Evolutionary conservation across 1,140 invertebrate genomes (phyloP), one percentile per base, ranked within the genome.

Genomic region (Formica selysi): DNA sequence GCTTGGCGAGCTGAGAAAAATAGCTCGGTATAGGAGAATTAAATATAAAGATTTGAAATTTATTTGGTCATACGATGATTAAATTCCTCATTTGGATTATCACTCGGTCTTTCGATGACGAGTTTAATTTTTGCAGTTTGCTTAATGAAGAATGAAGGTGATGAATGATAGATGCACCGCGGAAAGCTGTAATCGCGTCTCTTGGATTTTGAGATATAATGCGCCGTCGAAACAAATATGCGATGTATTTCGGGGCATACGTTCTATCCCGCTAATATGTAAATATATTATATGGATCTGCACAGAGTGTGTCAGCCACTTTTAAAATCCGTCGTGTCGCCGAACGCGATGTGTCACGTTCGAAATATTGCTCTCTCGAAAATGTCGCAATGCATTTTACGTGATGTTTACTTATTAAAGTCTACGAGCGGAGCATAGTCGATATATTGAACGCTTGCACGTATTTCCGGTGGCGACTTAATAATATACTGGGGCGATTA

Each of bases 351-450:
- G 38, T 59, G 79, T 73, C 67, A 48, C 54, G 68, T 26, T 74
- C 11, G 68, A 83, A 70, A 70, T 38, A 74, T 81, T 41, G 78
- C 67, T 61, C 38, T 44, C 67, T 57, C 67, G 26, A n/a, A 74
- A 74, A 74, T 61, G 38, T 83, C 68, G 79, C 41, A 4, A 48
- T 83, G 38, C n/a, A 74, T 83, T 83, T 83, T 44, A 22, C 38
- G 68, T 36, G 68, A 83, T 74, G 71, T 74, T 83, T 61, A 73
- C 54, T 83, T 83, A 83, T 83, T 83, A 74, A 74, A 74, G 26
- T 22, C 38, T 29, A 19, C 32, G 26, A 74, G 26, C 22, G 41
- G 32, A 38, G 26, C 22, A 13, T 59, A 29, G 13, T 48, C 36
- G 32, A 44, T 57, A 71, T 71, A 29, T 70, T 22, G 26, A 38